These are phyloP conservation scores for Pantherophis vulpinus DNA, from an alignment of 2,797 vertebrate genomes.

Conservation along the genomic window DNA sequence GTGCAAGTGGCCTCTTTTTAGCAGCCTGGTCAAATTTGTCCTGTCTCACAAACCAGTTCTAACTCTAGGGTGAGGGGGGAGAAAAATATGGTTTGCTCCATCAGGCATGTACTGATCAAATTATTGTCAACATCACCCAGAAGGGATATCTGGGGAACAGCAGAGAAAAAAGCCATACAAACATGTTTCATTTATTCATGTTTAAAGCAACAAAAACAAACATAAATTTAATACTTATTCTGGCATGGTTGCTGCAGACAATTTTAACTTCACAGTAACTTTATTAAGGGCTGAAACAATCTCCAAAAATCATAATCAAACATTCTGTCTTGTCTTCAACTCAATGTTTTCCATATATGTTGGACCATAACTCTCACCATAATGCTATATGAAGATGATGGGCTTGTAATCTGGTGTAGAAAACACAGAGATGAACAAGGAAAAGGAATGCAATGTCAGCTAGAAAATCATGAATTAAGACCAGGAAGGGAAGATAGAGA, in stretches of 20 bases:
- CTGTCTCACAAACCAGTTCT: conserved; percentile 34
- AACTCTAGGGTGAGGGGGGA: conserved; percentile 35
- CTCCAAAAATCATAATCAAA: not conserved
- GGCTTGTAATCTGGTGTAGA: not conserved
- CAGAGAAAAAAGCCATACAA: conserved; percentile 21
- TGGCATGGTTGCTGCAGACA: not conserved
- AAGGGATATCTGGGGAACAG: conserved; percentile 60
- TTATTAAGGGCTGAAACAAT: not conserved
- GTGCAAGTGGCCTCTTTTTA: conserved; percentile 62
- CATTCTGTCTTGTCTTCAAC: not conserved
- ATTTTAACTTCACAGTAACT: not conserved
- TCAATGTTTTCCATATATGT: not conserved
- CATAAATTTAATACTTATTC: not conserved
- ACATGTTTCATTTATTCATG: not conserved
- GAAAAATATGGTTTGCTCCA: conserved; percentile 56
- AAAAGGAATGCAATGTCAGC: not conserved
- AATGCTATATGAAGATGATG: not conserved
- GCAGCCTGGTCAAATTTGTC: conserved; percentile 42
- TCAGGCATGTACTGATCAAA: conserved; percentile 59
- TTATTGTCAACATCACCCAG: conserved; percentile 67
- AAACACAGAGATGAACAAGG: not conserved
- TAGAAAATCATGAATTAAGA: not conserved
- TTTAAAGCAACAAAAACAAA: not conserved
- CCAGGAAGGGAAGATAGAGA: not conserved
- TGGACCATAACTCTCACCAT: not conserved